Evolutionary conservation across 2,113 vertebrate genomes (phyloP).

Genomic region (Sinosuthora webbiana): DNA sequence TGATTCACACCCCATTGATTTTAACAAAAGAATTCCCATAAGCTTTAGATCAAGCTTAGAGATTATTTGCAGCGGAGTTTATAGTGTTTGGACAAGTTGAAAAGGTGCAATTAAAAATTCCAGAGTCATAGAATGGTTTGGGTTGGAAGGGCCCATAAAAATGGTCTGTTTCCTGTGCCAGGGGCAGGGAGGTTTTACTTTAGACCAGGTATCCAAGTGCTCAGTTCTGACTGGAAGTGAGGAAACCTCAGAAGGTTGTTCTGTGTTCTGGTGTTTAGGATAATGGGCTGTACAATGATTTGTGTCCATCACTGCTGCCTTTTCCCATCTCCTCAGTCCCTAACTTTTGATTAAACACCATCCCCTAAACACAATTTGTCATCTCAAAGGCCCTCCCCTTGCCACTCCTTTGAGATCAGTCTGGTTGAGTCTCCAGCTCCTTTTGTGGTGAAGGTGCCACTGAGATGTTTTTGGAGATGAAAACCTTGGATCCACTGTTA

Average conservation of each 20-base stretch:
- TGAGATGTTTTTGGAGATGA: background rate
- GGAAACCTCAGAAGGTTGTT: background rate
- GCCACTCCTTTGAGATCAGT: background rate
- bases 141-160: background rate
- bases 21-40: background rate
- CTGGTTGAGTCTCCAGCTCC: background rate
- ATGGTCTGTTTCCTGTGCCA: background rate
- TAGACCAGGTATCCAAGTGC: background rate
- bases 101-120: background rate
- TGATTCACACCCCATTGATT: background rate
- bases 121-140: background rate
- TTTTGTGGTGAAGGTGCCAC: background rate
- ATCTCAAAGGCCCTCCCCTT: background rate
- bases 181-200: background rate
- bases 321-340: background rate
- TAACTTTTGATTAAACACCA: background rate
- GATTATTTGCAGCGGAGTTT: background rate
- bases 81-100: background rate
- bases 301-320: background rate
- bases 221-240: background rate
- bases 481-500: rapidly evolving
- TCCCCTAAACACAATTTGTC: rapidly evolving
- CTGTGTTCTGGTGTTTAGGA: background rate
- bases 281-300: rapidly evolving
- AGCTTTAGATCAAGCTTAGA: background rate